Conservation (phyloP, 2,113 vertebrate species). For the Calypte anna region DNA sequence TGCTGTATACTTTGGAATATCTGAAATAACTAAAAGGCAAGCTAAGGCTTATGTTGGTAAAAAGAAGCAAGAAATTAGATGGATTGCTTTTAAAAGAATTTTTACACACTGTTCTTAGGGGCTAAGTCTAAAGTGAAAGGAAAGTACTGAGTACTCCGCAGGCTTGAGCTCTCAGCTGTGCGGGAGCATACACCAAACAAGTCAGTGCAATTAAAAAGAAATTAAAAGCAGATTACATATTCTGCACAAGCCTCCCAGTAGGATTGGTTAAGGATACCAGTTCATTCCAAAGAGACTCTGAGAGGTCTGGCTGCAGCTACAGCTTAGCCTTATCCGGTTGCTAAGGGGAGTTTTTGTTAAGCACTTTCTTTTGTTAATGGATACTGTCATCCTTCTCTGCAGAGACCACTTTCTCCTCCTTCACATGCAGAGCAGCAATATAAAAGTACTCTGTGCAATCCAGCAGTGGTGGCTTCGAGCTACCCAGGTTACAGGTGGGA, state of each 20-base stretch:
- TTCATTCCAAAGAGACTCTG: neutral
- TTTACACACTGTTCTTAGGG: neutral
- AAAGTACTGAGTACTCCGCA: neutral
- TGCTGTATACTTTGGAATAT: neutral
- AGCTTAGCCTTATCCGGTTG: neutral
- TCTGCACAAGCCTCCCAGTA: neutral
- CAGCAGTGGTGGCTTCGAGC: neutral
- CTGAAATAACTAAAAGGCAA: neutral
- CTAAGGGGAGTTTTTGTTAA: slow-evolving; percentile 38
- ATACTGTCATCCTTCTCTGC: neutral
- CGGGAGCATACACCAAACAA: neutral
- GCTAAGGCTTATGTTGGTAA: neutral
- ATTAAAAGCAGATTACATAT: neutral
- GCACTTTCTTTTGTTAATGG: slow-evolving; percentile 1
- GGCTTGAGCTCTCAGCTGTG: neutral
- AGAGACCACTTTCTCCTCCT: neutral
- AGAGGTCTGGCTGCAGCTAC: neutral
- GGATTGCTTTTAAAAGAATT: neutral
- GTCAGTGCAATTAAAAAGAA: neutral
- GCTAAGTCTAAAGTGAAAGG: neutral
- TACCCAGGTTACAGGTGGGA: slow-evolving; percentile 9
- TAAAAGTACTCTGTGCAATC: neutral
- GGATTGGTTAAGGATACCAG: neutral
- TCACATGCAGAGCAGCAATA: neutral
- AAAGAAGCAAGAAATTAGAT: neutral